Conservation (phyloP, 2,797 vertebrate species). For the Phataginus tetradactyla region DNA sequence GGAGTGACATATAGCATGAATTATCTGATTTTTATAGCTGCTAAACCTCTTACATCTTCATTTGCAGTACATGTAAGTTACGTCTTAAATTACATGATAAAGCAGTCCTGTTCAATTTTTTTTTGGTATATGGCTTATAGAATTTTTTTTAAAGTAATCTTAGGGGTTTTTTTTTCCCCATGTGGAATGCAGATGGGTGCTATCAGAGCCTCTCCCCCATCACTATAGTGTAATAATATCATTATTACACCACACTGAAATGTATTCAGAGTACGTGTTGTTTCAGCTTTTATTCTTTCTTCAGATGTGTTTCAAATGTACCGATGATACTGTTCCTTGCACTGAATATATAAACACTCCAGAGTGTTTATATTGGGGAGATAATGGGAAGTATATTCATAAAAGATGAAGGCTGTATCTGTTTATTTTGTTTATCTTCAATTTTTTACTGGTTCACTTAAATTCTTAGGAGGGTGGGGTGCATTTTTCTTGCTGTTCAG, state of each 20-base stretch:
- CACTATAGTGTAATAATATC: slow-evolving; percentile 76
- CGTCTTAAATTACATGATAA: slow-evolving; percentile 87
- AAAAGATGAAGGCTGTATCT: slow-evolving; percentile 70
- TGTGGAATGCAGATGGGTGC: slow-evolving; percentile 83
- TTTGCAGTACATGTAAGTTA: slow-evolving; percentile 87
- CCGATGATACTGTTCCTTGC: slow-evolving; percentile 83
- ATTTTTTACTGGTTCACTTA: slow-evolving; percentile 71
- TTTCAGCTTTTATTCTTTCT: slow-evolving; percentile 78
- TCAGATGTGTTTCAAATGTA: slow-evolving; percentile 82
- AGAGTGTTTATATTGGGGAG: slow-evolving; percentile 79
- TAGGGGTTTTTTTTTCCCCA: slow-evolving; percentile 69
- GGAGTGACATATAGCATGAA: slow-evolving; percentile 83
- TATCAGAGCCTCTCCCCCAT: slow-evolving; percentile 79
- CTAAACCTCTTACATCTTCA: slow-evolving; percentile 82
- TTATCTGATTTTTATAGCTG: slow-evolving; percentile 85
- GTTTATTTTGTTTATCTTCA: slow-evolving; percentile 75
- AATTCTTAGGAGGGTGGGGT: slow-evolving; percentile 68
- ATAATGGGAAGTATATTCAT: slow-evolving; percentile 74
- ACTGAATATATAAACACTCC: slow-evolving; percentile 87
- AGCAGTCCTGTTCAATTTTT: slow-evolving; percentile 82
- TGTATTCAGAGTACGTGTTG: slow-evolving; percentile 77
- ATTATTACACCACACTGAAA: slow-evolving; percentile 83
- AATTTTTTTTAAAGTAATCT: slow-evolving; percentile 72
- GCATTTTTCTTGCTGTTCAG: slow-evolving; percentile 82
- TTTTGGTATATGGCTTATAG: slow-evolving; percentile 80